Base-by-base conservation (phyloP, 2,797 vertebrate species). In the Lagorchestes hirsutus region DNA sequence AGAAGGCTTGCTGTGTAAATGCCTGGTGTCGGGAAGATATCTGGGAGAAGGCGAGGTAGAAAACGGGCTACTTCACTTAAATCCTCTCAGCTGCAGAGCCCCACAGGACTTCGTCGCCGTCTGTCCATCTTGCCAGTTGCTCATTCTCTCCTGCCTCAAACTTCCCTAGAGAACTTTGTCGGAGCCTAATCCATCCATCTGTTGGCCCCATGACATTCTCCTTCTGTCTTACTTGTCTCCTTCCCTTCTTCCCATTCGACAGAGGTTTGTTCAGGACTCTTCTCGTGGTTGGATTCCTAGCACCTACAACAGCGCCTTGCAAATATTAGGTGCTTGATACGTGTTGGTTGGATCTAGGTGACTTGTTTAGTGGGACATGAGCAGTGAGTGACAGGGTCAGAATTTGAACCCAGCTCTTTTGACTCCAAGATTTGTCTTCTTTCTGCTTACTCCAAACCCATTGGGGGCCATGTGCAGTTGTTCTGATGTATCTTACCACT, bases 51-150 rank as follows among this genome's bases (percentile, higher is more conserved):
- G 16, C 4, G 40, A 82, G 40, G 22, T 8, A 50, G 24, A 46
- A 87, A 50, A 46, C 22, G 0, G 1, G 5, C 6, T 22, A 50
- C 24, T 87, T 46, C 9, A 18, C 18, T 82, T 82, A 40, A 27
- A 27, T 87, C 24, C 74, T 50, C 40, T 50, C 24, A 27, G 40
- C 9, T 87, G 28, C 4, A 24, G 74, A 24, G 24, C 74, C 46
- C 74, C 1, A 11, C 1, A 87, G 3, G 74, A 4, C 8, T 46
- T 24, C 1, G 3, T 22, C 40, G 12, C 18, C 0, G 1, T 22
- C 24, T 10, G 9, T 27, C 12, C 74, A 46, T 82, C 40, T 24
- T 87, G 62, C 62, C 34, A 40, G 34, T n/a, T 74, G 34, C 4
- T 34, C 13, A 16, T 46, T 82, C 74, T 82, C n/a, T 82, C 18